A percentile compares a stretch with the other conserved stretches of the same genome.
These are phyloP conservation scores for Falco concolor DNA, from an alignment of 2,797 vertebrate species.

Conservation along the genomic window DNA sequence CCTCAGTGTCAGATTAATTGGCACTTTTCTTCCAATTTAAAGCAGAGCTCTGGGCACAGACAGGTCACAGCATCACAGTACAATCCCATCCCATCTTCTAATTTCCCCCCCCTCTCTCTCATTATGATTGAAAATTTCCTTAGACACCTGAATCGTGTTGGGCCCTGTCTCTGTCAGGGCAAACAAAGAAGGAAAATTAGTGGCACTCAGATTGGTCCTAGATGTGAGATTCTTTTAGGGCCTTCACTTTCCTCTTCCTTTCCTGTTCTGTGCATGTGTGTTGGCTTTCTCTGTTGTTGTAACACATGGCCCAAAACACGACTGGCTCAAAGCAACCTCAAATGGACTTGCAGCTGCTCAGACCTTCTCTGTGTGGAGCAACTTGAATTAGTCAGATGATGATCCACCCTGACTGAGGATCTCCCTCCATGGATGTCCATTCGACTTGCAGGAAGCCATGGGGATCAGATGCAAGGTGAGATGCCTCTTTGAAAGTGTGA, in stretches of 20 bases:
- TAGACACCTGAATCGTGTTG: neutral
- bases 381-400: neutral
- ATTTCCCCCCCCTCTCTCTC: neutral
- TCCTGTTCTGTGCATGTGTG: neutral
- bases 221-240: neutral
- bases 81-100: conserved; percentile 19
- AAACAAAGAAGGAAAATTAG: neutral
- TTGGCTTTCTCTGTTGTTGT: neutral
- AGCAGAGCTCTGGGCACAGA: conserved; percentile 1
- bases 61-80: neutral
- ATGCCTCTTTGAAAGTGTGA: neutral
- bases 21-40: conserved; percentile 43
- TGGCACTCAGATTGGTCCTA: neutral
- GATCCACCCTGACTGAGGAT: neutral
- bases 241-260: neutral
- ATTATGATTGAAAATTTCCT: conserved; percentile 11
- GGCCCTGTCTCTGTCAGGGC: neutral
- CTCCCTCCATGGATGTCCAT: neutral
- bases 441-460: neutral
- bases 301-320: neutral
- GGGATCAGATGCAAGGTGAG: neutral
- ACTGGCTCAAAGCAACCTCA: neutral
- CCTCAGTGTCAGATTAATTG: conserved; percentile 38
- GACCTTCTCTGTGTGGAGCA: neutral
- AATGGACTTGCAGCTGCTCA: neutral